A percentile compares a stretch with the other conserved stretches of the same genome.
Evolutionary conservation across 2,113 vertebrate species (phyloP).

Genomic region (Bubo blakistoni): DNA sequence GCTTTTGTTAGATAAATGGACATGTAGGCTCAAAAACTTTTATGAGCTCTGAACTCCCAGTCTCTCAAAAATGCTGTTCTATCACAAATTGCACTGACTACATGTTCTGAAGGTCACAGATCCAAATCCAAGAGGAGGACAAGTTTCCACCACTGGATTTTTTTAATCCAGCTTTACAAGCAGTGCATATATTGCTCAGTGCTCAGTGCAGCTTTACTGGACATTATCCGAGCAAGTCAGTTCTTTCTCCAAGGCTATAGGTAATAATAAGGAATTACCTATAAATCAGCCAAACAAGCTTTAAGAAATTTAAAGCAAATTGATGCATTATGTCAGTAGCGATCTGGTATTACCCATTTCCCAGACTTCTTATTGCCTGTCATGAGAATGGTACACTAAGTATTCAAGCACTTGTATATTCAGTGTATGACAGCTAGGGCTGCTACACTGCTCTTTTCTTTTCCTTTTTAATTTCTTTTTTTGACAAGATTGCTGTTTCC

Average conservation of each 20-base stretch:
- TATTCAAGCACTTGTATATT: background rate
- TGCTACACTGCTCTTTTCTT: background rate
- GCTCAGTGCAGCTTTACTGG: background rate
- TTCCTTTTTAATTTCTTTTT: background rate
- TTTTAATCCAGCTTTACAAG: background rate
- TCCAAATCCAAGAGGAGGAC: background rate
- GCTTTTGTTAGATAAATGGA: background rate
- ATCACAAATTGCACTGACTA: background rate
- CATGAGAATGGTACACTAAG: background rate
- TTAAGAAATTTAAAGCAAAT: background rate
- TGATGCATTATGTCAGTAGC: background rate
- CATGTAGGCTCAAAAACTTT: background rate
- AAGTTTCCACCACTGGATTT: background rate
- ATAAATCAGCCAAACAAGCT: slow-evolving; percentile 22
- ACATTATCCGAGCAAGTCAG: background rate
- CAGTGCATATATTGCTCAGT: background rate
- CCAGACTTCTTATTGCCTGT: background rate
- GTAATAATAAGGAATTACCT: background rate
- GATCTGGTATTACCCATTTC: background rate
- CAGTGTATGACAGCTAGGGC: background rate
- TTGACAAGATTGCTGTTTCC: background rate
- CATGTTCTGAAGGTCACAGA: background rate
- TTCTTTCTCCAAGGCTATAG: background rate
- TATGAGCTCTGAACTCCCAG: background rate
- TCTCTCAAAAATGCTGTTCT: background rate